Conservation (phyloP, 2,113 vertebrate genomes). For the Diadophis punctatus region DNA sequence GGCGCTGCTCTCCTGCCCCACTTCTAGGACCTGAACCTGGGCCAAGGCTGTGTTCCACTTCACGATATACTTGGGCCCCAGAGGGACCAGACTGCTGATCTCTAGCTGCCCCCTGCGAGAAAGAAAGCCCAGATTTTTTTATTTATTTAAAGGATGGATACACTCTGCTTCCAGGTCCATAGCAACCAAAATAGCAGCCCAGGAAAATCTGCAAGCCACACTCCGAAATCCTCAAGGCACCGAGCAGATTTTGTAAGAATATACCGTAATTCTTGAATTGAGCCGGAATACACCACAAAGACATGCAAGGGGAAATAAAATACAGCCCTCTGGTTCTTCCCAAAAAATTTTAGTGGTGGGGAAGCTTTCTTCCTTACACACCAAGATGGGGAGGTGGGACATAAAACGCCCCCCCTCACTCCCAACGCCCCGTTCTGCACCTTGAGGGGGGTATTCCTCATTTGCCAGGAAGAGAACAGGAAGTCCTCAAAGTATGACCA, state of each 20-base stretch:
- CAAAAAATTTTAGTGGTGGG: not conserved
- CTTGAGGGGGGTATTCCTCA: not conserved
- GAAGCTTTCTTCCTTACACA: not conserved
- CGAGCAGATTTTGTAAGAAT: too few species aligned
- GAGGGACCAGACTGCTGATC: slow-evolving; percentile 89
- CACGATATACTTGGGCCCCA: slow-evolving; percentile 90
- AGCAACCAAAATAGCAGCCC: not conserved
- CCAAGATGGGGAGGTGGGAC: not conserved
- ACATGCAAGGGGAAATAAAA: not conserved
- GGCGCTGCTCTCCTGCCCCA: slow-evolving; percentile 78
- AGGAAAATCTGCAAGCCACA: not conserved
- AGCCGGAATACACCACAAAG: not conserved
- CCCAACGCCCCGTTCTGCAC: not conserved
- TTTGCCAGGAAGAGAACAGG: not conserved
- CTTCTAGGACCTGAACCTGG: slow-evolving; percentile 90
- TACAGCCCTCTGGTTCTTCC: not conserved
- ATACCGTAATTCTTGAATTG: not conserved
- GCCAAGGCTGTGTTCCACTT: slow-evolving; percentile 91
- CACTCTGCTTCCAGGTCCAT: rapidly evolving
- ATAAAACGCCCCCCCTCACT: rapidly evolving
- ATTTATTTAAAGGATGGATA: not conserved
- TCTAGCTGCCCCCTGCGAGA: slow-evolving; percentile 76
- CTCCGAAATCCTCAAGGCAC: not conserved
- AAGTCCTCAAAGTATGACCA: not conserved
- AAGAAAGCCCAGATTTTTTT: not conserved